A percentile compares a stretch with the other conserved stretches of the same genome.
Conservation (phyloP, 2,888 invertebrate species). For the Nymphalis polychloros region DNA sequence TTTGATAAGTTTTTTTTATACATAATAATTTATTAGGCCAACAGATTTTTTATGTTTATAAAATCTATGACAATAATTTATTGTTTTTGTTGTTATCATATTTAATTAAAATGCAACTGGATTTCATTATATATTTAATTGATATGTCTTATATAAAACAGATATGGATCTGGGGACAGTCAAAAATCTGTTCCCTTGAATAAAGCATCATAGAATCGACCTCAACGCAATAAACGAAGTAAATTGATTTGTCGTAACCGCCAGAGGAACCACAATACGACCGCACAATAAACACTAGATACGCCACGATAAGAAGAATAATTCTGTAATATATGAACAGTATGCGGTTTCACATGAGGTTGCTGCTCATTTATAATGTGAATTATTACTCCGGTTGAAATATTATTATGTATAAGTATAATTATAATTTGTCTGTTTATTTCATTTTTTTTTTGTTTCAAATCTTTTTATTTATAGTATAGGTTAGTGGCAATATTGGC, state of each 20-base stretch:
- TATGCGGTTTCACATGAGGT: slow-evolving; percentile 45
- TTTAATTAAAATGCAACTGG: too few relatives aligned
- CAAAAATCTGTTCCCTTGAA: slow-evolving; percentile 33
- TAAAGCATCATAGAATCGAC: slow-evolving; percentile 28
- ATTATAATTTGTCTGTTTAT: too few relatives aligned
- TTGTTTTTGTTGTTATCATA: too few relatives aligned
- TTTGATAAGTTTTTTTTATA: too few relatives aligned
- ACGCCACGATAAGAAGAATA: slow-evolving; percentile 47
- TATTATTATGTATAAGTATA: not conserved
- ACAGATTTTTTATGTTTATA: too few relatives aligned
- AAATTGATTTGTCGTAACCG: slow-evolving; percentile 44
- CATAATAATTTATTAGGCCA: too few relatives aligned
- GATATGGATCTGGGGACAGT: not conserved
- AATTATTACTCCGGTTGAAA: slow-evolving; percentile 23
- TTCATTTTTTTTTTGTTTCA: too few relatives aligned
- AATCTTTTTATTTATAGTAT: too few relatives aligned
- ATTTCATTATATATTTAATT: too few relatives aligned
- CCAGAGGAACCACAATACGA: slow-evolving; percentile 33
- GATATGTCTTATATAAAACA: too few relatives aligned
- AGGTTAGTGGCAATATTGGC: too few relatives aligned
- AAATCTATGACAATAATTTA: too few relatives aligned
- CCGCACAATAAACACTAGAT: slow-evolving; percentile 43
- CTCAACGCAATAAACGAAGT: slow-evolving; percentile 57
- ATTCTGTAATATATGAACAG: slow-evolving; percentile 47
- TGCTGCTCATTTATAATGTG: slow-evolving; percentile 26